A percentile compares a stretch with the other conserved stretches of the same genome.
Evolutionary conservation across 2,113 vertebrate species (phyloP).

Genomic region (Nesoenas mayeri): DNA sequence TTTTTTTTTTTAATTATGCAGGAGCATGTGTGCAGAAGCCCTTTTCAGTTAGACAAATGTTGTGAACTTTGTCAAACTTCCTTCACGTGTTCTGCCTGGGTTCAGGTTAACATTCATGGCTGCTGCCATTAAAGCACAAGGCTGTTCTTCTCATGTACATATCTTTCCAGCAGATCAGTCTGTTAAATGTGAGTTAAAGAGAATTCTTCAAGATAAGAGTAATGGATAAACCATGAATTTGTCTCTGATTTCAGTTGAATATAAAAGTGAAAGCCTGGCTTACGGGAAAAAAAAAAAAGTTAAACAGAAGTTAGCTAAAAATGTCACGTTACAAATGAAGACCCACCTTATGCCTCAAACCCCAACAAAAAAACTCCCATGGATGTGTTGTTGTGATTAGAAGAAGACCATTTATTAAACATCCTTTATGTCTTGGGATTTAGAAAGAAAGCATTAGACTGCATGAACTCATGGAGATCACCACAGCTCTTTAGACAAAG

Average conservation of each 20-base stretch:
- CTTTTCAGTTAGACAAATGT: not conserved
- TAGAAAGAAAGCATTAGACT: not conserved
- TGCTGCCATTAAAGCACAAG: not conserved
- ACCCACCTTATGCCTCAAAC: not conserved
- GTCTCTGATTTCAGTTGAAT: not conserved
- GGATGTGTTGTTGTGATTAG: not conserved
- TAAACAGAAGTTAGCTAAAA: not conserved
- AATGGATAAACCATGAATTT: not conserved
- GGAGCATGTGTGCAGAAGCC: not conserved
- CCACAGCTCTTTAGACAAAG: not conserved
- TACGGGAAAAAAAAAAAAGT: not conserved
- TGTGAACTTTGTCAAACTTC: not conserved
- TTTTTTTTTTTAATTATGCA: not conserved
- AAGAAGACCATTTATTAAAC: not conserved
- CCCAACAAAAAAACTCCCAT: fast-evolving
- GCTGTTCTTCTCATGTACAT: not conserved
- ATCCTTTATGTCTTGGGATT: not conserved
- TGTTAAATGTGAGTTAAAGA: not conserved
- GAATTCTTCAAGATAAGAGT: not conserved
- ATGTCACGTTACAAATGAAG: not conserved
- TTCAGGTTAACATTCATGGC: not conserved
- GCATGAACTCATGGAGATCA: not conserved
- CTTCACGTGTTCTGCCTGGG: not conserved
- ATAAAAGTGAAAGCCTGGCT: not conserved
- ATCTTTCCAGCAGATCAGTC: not conserved